Percentiles rank a stretch among this genome's conserved stretches.
Conservation (phyloP, 2,797 vertebrate species). For the Meriones psammophilus region DNA sequence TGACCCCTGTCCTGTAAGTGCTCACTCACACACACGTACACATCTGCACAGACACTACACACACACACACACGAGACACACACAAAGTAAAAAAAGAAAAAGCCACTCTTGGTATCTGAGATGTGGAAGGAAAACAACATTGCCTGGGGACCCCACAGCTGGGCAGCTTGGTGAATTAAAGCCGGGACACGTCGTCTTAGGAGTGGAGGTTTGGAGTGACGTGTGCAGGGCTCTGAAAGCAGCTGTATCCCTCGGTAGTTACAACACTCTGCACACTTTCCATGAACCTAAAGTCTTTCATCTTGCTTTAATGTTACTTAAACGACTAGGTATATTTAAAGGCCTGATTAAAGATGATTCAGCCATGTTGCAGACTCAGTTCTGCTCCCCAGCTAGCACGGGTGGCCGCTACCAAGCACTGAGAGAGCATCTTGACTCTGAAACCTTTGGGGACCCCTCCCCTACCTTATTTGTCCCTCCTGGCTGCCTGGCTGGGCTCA, state of each 20-base stretch:
- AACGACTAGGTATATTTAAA: not conserved
- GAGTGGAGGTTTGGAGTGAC: not conserved
- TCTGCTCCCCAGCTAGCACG: not conserved
- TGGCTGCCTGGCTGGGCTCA: not conserved
- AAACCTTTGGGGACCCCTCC: not conserved
- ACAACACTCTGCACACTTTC: not conserved
- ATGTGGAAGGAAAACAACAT: not conserved
- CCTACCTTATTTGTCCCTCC: not conserved
- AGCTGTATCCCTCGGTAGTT: not conserved
- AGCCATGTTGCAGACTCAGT: not conserved
- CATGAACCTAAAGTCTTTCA: not conserved
- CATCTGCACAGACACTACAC: not conserved
- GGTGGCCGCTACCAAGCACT: not conserved
- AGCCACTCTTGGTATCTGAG: not conserved
- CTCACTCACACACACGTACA: not conserved
- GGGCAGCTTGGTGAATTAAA: not conserved
- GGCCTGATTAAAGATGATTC: not conserved
- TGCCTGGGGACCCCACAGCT: not conserved
- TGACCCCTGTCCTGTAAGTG: not conserved
- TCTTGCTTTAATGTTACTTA: not conserved
- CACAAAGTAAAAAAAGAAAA: not conserved
- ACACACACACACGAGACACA: not conserved
- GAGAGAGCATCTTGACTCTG: not conserved
- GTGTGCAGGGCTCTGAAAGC: not conserved
- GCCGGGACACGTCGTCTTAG: not conserved